Evolutionary conservation across 2,888 invertebrate species (phyloP).

Genomic region (Neoitamus cyanurus): DNA sequence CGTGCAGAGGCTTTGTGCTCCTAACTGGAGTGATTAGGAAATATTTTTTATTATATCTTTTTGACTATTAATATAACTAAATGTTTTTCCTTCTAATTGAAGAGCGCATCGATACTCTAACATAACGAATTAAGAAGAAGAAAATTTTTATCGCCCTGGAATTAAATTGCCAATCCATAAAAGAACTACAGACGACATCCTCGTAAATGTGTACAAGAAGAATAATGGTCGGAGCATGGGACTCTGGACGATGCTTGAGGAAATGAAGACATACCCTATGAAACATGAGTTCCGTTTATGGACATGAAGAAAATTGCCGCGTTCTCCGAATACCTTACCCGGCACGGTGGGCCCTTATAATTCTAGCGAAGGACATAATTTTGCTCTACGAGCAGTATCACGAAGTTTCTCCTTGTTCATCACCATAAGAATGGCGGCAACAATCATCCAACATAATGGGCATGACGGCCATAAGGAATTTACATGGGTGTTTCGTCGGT

Average conservation of each 20-base stretch:
- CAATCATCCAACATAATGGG: conserved; percentile 1
- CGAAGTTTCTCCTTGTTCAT: not conserved
- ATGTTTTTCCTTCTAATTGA: no score
- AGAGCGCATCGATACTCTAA: no score
- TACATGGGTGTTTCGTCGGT: not conserved
- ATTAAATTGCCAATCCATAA: not conserved
- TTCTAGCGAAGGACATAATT: not conserved
- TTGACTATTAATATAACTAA: no score
- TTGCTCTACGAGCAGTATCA: not conserved
- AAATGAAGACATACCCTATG: not conserved
- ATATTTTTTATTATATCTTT: no score
- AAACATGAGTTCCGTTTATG: not conserved
- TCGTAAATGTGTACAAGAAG: not conserved
- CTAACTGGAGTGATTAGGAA: no score
- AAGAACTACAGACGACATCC: not conserved
- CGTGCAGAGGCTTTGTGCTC: no score
- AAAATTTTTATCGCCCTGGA: not conserved
- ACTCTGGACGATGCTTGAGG: not conserved
- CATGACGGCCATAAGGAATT: not conserved
- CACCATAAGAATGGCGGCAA: not conserved
- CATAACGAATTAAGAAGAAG: no score
- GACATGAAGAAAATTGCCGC: not conserved
- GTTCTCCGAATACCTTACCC: not conserved
- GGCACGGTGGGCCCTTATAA: not conserved
- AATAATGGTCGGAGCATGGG: not conserved